Percentiles rank a stretch among this genome's conserved stretches.
Evolutionary conservation across 2,888 invertebrate genomes (phyloP).

Genomic region (Troilus luridus): DNA sequence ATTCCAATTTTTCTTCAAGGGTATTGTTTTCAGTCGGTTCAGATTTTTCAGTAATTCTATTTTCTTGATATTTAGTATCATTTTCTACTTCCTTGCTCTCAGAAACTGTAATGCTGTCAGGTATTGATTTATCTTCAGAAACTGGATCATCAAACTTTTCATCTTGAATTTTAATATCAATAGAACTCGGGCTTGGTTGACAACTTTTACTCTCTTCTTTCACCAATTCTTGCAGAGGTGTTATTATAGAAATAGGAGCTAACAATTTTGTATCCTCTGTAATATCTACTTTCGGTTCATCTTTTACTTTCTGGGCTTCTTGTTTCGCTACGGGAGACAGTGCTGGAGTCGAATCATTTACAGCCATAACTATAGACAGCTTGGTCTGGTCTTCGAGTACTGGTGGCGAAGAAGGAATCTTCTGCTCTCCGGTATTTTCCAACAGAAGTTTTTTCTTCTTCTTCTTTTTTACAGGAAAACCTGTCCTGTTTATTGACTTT

Average conservation of each 20-base stretch:
- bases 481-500: slow-evolving; percentile 87
- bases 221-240: not conserved
- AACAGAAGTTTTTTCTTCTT: slow-evolving; percentile 76
- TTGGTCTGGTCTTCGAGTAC: slow-evolving; percentile 63
- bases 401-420: slow-evolving; percentile 56
- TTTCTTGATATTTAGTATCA: not conserved
- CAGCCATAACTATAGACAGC: slow-evolving; percentile 15
- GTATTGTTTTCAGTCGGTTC: not conserved
- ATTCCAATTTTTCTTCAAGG: slow-evolving; percentile 47
- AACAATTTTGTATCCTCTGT: not conserved
- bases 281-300: slow-evolving; percentile 38
- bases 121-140: slow-evolving; percentile 43
- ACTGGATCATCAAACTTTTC: not conserved
- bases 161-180: not conserved
- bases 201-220: slow-evolving; percentile 47
- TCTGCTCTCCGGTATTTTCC: not conserved
- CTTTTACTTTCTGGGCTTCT: slow-evolving; percentile 40
- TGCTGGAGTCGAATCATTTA: slow-evolving; percentile 61
- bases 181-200: not conserved
- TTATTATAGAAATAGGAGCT: not conserved
- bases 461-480: slow-evolving; percentile 87
- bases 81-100: not conserved
- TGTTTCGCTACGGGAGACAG: slow-evolving; percentile 61
- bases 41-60: slow-evolving; percentile 18
- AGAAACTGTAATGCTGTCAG: slow-evolving; percentile 17